A percentile compares a stretch with the other conserved stretches of the same genome.
phyloP scores from a whole-genome alignment of 2,888 invertebrate species.

The Drosophila algonquin region DNA sequence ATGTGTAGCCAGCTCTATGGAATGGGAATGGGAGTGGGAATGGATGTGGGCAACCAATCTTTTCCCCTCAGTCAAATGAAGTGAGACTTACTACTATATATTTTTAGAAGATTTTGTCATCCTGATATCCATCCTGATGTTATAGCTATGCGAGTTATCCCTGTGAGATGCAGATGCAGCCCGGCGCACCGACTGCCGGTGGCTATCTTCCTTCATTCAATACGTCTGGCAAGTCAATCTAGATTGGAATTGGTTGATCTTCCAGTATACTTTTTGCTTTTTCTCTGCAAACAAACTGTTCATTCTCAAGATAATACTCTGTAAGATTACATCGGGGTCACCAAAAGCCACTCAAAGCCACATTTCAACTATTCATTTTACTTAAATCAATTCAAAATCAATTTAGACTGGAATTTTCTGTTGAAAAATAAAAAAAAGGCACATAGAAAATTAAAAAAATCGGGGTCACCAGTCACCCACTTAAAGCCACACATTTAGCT shows the following conservation, averaged over 20 bases:
- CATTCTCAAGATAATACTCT: background rate
- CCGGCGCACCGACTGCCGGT: background rate
- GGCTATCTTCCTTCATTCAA: background rate
- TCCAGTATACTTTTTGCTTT: too few relatives aligned
- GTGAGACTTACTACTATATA: background rate
- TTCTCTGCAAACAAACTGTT: too few relatives aligned
- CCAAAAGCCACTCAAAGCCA: background rate
- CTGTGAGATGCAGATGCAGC: conserved; percentile 16
- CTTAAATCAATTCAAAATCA: background rate
- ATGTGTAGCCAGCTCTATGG: conserved; percentile 31
- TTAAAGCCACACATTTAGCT: background rate
- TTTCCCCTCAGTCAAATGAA: conserved; percentile 33
- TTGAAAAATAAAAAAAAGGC: background rate
- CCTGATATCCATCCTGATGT: background rate
- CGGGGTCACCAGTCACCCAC: background rate
- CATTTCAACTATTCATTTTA: background rate
- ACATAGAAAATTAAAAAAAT: background rate
- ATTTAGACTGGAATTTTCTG: background rate
- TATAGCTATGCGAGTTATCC: conserved; percentile 27
- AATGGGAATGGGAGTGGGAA: conserved; percentile 25
- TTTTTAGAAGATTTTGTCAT: too few relatives aligned
- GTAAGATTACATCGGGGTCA: background rate
- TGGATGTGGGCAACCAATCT: background rate
- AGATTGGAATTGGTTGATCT: background rate
- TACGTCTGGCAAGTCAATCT: background rate